These are phyloP conservation scores for Neogobius melanostomus DNA, from an alignment of 2,113 vertebrate species.

Conservation along the genomic window DNA sequence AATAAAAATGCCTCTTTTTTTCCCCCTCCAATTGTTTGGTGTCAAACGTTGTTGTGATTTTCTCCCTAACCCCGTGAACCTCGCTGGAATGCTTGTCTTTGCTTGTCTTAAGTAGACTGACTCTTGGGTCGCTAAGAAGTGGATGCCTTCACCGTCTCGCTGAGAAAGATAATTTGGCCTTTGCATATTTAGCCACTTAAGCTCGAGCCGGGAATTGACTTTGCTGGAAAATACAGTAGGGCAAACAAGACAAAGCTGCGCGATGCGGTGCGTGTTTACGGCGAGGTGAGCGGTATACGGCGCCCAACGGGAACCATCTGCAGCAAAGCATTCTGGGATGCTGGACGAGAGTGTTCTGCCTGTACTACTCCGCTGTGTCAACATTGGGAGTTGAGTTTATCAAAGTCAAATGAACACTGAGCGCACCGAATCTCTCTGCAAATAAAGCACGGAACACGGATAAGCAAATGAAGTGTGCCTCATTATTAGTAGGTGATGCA, in stretches of 20 bases:
- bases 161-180: conserved; percentile 40
- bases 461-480: background rate
- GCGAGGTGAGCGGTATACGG: conserved; percentile 9
- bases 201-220: conserved; percentile 42
- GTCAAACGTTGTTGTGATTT: conserved; percentile 42
- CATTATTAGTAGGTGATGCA: background rate
- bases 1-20: conserved; percentile 27
- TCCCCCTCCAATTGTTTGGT: conserved; percentile 36
- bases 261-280: conserved; percentile 37
- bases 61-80: conserved; percentile 43
- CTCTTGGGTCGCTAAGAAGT: conserved; percentile 34
- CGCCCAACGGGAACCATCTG: conserved; percentile 16
- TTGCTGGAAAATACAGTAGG: conserved; percentile 41
- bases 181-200: conserved; percentile 48
- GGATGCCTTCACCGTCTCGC: conserved; percentile 42
- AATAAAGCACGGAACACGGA: background rate
- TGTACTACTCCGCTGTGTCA: conserved; percentile 1
- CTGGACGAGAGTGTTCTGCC: conserved; percentile 14
- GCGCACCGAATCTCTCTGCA: conserved; percentile 1
- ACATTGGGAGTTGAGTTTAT: background rate
- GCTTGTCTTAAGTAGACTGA: conserved; percentile 48
- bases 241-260: conserved; percentile 49
- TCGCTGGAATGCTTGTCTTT: conserved; percentile 42
- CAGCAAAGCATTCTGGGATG: conserved; percentile 27
- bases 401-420: conserved; percentile 1